Evolutionary conservation across 2,113 vertebrate genomes (phyloP).

Genomic region (Carassius auratus): DNA sequence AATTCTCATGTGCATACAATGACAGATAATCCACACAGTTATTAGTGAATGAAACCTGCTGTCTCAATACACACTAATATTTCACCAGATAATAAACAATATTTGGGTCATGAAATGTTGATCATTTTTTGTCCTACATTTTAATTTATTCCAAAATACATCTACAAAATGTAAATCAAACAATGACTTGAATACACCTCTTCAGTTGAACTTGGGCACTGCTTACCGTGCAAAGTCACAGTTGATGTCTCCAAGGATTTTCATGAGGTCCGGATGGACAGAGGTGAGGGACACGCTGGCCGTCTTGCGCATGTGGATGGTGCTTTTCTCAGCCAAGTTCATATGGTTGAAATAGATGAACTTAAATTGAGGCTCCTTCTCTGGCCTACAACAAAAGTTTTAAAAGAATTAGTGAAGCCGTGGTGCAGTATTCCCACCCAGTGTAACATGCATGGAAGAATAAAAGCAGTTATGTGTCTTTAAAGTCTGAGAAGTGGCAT

Average conservation of each 20-base stretch:
- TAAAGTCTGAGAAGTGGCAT: neutral
- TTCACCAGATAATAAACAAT: no score
- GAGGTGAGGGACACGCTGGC: conserved; percentile 90
- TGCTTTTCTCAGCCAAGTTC: conserved; percentile 98
- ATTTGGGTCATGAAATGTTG: neutral
- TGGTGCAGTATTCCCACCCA: neutral
- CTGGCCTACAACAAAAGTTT: conserved; percentile 78
- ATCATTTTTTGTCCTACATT: neutral
- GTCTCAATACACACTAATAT: no score
- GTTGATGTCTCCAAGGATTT: conserved; percentile 98
- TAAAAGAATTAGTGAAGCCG: neutral
- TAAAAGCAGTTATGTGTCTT: neutral
- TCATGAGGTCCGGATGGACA: conserved; percentile 96
- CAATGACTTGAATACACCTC: neutral
- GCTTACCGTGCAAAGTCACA: conserved; percentile 92
- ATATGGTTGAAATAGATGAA: conserved; percentile 99
- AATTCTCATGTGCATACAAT: no score
- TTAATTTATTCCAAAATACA: neutral
- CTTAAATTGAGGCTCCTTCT: conserved; percentile 98
- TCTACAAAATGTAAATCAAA: neutral
- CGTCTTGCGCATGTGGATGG: conserved; percentile 96
- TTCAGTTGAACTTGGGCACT: neutral
- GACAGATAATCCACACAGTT: no score
- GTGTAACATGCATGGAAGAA: conserved; percentile 9
- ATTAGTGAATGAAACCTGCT: no score